Conservation (phyloP, 2,888 invertebrate genomes). For the Seira ritae region DNA sequence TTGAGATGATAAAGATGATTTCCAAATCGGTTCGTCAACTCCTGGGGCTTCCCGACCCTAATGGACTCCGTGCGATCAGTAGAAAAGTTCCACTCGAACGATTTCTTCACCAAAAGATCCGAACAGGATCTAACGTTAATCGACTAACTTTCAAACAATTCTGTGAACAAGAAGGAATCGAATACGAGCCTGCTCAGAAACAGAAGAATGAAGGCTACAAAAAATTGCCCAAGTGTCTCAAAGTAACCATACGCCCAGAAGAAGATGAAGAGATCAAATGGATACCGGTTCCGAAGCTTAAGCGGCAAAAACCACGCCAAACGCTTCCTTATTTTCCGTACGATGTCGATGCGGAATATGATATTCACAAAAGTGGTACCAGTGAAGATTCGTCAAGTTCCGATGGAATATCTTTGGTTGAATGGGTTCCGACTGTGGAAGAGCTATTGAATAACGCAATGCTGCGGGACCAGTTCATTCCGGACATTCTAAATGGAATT, state of each 20-base stretch:
- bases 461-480: conserved; percentile 35
- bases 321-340: background rate
- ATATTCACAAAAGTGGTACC: background rate
- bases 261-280: conserved; percentile 25
- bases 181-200: conserved; percentile 29
- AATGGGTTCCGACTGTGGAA: conserved; percentile 48
- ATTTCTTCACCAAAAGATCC: conserved; percentile 39
- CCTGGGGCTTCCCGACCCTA: conserved; percentile 45
- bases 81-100: conserved; percentile 36
- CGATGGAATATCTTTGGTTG: conserved; percentile 8
- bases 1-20: conserved; percentile 32
- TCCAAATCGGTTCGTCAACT: conserved; percentile 47
- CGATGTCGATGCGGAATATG: background rate
- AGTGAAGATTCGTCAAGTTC: conserved; percentile 15
- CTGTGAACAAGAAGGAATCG: conserved; percentile 39
- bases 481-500: conserved; percentile 41
- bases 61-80: conserved; percentile 35
- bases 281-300: conserved; percentile 21
- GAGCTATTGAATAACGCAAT: conserved; percentile 16
- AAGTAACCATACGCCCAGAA: conserved; percentile 22
- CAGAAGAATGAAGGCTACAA: conserved; percentile 14
- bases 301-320: background rate
- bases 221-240: conserved; percentile 27
- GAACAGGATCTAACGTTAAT: conserved; percentile 26
- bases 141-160: conserved; percentile 47